Base-by-base conservation (phyloP, 1,140 invertebrate genomes). In the Sitophilus oryzae region DNA sequence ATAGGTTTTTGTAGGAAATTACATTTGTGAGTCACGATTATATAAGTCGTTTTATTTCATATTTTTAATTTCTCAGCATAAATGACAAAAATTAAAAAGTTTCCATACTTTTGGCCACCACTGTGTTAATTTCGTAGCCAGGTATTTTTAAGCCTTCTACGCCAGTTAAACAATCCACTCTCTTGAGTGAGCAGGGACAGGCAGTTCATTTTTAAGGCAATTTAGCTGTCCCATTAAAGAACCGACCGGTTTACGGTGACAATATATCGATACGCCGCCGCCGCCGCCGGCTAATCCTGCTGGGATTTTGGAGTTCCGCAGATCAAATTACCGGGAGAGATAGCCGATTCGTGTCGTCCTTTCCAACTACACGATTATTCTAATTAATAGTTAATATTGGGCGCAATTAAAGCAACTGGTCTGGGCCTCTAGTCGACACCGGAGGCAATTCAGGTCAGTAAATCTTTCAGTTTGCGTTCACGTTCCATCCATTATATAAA, bases 311-410 rank as follows among this genome's bases (percentile, higher is more conserved):
- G 5, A 11, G 5, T 30, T 30, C 25, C 5, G 25, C 5, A 6
- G 5, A 30, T 30, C 25, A 5, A 30, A 30, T 30, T 30, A 30
- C 25, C 25, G 25, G n/a, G 25, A 30, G 36, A 23, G 22, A 40
- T 49, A 49, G 35, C 47, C 47, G 36, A 49, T 38, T 49, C 47
- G 36, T 49, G 47, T 49, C 36, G 30, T 35, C 47, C 34, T 49
- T 40, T 14, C 22, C 23, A 49, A 49, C 35, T 49, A 49, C 47
- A 49, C 36, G 36, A 49, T 49, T 49, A 49, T 40, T n/a, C 14
- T 10, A 46, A 46, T 46, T 46, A 46, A 46, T 46, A 46, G 44
- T 34, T 46, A 46, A 46, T 46, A 46, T 46, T 46, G 44, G 23
- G 15, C 44, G 30, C 15, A 46, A 46, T 46, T 46, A 46, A 35